Base-by-base conservation (phyloP, 2,797 vertebrate species). In the Myotis pilosus region DNA sequence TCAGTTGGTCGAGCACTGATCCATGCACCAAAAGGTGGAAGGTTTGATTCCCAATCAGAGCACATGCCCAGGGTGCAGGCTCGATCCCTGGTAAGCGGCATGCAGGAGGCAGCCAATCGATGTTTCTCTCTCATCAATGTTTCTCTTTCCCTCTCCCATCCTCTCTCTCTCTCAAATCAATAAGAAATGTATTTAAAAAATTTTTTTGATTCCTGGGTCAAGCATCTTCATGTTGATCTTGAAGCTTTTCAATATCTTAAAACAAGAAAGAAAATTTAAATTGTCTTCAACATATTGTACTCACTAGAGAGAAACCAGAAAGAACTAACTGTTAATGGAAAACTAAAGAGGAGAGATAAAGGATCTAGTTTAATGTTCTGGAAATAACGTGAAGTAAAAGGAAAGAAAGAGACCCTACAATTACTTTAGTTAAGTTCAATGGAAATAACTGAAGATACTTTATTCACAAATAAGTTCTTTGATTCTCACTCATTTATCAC, bases 211-310 rank as follows among this genome's bases (percentile, higher is more conserved):
- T 17, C 4, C 83, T 96, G 33, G 51, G 19, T 87, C 36, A 94
- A n/a, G 92, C 28, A 89, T n/a, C 13, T 87, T 81, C 44, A 76
- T 92, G 25, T 47, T 78, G 28, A 89, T 83, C 38, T 66, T 75
- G 38, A 96, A 87, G 11, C 4, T 55, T 87, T 89, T 79, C n/a
- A 87, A 33, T 16, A 92, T 82, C 62, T 75, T 90, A 25, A 93
- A 83, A 53, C 71, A 30, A 87, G 4, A 60, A 12, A 83, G 53
- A 93, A 93, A 94, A 87, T 60, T 89, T 80, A n/a, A 92, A 57
- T 19, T 92, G 17, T 64, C 41, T 78, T 81, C 55, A 88, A 69
- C n/a, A 94, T 30, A 80, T 17, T 68, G 36, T 95, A 88, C 17
- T 74, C 60, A 78, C 9, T 20, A 87, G 76, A 38, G 1, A 89